phyloP scores from a whole-genome alignment of 2,113 vertebrate species.

The Paedocypris sp. region DNA sequence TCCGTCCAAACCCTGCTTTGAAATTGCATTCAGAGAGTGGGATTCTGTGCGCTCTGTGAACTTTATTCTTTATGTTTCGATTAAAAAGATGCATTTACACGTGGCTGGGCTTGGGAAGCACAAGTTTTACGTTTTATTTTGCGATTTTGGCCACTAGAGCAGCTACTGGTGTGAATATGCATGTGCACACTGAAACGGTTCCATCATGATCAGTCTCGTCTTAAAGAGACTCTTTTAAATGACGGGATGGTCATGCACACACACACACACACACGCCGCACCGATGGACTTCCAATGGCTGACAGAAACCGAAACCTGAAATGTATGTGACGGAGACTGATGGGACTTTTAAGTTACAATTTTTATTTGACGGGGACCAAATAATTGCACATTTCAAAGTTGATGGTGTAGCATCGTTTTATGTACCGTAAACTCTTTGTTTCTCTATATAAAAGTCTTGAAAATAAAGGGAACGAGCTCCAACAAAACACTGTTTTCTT shows the following conservation, averaged over 20 bases:
- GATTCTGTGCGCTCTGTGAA: not conserved
- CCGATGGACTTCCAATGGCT: slow-evolving; percentile 57
- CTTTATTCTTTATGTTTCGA: slow-evolving; percentile 28
- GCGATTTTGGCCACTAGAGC: too few relatives aligned
- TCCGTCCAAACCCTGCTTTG: too few relatives aligned
- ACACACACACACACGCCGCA: slow-evolving; percentile 21
- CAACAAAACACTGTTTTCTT: too few relatives aligned
- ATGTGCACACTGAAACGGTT: slow-evolving; percentile 19
- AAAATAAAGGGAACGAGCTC: too few relatives aligned
- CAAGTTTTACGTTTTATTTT: slow-evolving; percentile 10
- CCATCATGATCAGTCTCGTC: slow-evolving; percentile 37
- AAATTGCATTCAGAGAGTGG: not conserved
- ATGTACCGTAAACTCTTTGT: too few relatives aligned
- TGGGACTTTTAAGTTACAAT: slow-evolving; percentile 20
- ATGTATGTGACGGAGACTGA: slow-evolving; percentile 38
- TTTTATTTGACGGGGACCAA: too few relatives aligned
- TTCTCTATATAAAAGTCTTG: too few relatives aligned
- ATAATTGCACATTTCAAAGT: too few relatives aligned
- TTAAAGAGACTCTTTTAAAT: slow-evolving; percentile 32
- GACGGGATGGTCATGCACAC: slow-evolving; percentile 34
- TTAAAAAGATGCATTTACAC: slow-evolving; percentile 34
- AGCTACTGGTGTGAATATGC: slow-evolving; percentile 23
- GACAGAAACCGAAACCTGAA: slow-evolving; percentile 42
- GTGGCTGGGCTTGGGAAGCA: slow-evolving; percentile 25
- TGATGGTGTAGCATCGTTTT: too few relatives aligned